Conservation (phyloP, 2,888 invertebrate genomes). For the Caenorhabditis plicata region DNA sequence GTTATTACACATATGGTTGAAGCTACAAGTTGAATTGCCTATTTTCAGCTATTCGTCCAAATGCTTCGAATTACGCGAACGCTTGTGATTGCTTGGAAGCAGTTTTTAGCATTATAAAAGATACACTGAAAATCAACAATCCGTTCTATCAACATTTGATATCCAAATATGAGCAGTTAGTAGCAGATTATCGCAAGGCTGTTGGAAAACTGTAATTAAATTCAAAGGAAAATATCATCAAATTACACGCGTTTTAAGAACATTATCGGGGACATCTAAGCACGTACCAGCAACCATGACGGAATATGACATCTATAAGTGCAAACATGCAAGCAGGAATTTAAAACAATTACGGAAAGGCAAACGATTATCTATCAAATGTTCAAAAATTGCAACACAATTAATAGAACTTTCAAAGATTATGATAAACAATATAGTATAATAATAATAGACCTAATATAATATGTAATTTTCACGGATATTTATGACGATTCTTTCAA, state of each 20-base stretch:
- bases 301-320: slow-evolving; percentile 1
- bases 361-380: slow-evolving; percentile 1
- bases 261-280: not conserved
- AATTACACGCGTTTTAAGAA: no score
- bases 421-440: no score
- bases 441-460: no score
- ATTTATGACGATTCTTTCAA: no score
- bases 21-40: not conserved
- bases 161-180: slow-evolving; percentile 1
- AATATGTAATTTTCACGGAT: no score
- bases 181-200: not conserved
- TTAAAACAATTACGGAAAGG: not conserved
- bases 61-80: not conserved
- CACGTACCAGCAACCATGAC: not conserved
- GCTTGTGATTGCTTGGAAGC: slow-evolving; percentile 2
- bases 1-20: not conserved
- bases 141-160: slow-evolving; percentile 5
- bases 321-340: not conserved
- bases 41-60: not conserved
- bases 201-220: not conserved
- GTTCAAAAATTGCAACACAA: not conserved
- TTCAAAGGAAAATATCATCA: not conserved
- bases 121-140: not conserved
- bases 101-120: not conserved
- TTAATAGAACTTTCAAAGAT: no score